Conservation (phyloP, 2,113 vertebrate species). For the Malurus alboscapulatus region DNA sequence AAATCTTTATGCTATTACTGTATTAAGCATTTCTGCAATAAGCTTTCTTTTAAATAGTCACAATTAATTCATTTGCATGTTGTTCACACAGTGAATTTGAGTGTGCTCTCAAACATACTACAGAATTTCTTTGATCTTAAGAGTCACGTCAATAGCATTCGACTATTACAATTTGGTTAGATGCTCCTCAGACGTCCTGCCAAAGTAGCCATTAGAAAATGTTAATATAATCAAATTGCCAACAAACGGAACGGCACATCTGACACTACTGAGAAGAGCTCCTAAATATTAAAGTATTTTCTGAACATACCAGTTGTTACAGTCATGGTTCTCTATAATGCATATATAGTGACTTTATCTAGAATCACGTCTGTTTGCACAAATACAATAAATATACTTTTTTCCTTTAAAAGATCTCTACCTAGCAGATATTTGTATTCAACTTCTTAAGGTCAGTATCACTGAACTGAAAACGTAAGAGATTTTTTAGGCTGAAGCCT, state of each 20-base stretch:
- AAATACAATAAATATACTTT: background rate
- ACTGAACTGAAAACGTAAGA: background rate
- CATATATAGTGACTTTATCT: background rate
- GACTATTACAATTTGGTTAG: conserved; percentile 19
- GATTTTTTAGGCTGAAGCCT: background rate
- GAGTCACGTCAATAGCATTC: conserved; percentile 22
- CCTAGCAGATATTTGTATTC: background rate
- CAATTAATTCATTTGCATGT: conserved; percentile 34
- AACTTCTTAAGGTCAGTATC: background rate
- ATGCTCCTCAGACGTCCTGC: conserved; percentile 34
- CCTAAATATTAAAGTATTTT: background rate
- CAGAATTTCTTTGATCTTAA: conserved; percentile 44
- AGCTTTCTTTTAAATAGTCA: conserved; percentile 21
- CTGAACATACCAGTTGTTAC: background rate
- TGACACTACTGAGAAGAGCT: background rate
- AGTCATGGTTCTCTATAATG: background rate
- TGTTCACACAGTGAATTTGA: conserved; percentile 29
- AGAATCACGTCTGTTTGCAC: background rate
- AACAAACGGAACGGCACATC: background rate
- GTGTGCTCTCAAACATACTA: conserved; percentile 27
- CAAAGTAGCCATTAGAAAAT: conserved; percentile 44
- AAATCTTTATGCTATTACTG: background rate
- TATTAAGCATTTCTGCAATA: conserved; percentile 26
- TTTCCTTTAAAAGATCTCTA: background rate
- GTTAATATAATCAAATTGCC: background rate